Base-by-base conservation (phyloP, 2,113 vertebrate species). In the Neodon shergylaensis region DNA sequence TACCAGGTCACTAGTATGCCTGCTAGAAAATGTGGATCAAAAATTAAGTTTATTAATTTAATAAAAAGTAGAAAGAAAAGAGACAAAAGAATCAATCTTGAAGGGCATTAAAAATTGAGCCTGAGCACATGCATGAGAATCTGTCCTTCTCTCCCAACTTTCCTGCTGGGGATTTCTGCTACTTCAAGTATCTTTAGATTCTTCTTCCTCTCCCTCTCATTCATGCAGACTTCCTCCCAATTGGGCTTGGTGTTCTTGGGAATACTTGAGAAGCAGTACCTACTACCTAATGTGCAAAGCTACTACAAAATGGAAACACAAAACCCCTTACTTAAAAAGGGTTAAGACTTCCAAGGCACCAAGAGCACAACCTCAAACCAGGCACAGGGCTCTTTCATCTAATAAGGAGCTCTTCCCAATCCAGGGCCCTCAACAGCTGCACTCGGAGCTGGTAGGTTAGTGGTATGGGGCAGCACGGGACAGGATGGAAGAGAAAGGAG, bases 51-150 rank as follows among this genome's bases (percentile, higher is more conserved):
- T 65, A 22, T 73, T 44, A 66, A 42, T 66, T 83, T 65, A 73
- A 36, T 93, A 65, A 90, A 85, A 96, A 89, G 77, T 44, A 65
- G n/a, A 91, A 79, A 28, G 68, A 81, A 88, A 39, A 24, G 26
- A 61, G 54, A 28, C 36, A 82, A 61, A 61, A 82, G 49, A 49
- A 61, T 82, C 54, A 24, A 13, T 39, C n/a, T 14, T 82, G 12
- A 94, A 84, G 39, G 58, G 26, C n/a, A 65, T 24, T 44, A 65
- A 65, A 42, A 31, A 89, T 5, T 82, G 66, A 82, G 28, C 31
- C 54, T 82, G 52, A 86, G 17, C 31, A 70, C 1, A 3, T 17
- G 21, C 16, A 16, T 3, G 10, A 7, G 13, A 8, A 65, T 47
- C 65, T 72, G 58, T 13, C 63, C 66, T 22, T 92, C 44, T 58